These are phyloP conservation scores for Labrus mixtus DNA, from an alignment of 2,113 vertebrate genomes.

Conservation along the genomic window DNA sequence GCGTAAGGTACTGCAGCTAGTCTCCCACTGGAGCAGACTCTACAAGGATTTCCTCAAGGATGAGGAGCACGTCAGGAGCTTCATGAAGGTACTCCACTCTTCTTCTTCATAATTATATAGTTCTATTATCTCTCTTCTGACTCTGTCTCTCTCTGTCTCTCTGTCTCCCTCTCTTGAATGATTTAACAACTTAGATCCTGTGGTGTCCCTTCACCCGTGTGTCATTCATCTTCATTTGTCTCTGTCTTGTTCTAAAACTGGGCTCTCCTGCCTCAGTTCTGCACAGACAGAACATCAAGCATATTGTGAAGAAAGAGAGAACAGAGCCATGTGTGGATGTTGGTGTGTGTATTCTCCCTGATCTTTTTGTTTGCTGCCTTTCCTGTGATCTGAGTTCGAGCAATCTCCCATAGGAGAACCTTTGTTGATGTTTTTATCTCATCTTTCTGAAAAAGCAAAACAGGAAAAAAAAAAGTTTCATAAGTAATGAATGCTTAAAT, in stretches of 20 bases:
- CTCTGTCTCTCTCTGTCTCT: neutral
- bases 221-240: slow-evolving; percentile 36
- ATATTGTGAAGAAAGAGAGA: slow-evolving; percentile 9
- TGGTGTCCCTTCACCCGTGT: neutral
- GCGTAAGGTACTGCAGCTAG: slow-evolving; percentile 94
- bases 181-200: slow-evolving; percentile 31
- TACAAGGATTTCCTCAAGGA: slow-evolving; percentile 97
- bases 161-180: neutral
- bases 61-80: slow-evolving; percentile 95
- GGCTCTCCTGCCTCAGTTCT: slow-evolving; percentile 22
- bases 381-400: slow-evolving; percentile 8
- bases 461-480: neutral
- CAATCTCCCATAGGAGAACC: slow-evolving; percentile 3
- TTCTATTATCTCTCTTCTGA: neutral
- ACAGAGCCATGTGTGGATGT: neutral
- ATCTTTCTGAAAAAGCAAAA: slow-evolving; percentile 18
- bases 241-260: slow-evolving; percentile 14
- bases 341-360: neutral
- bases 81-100: slow-evolving; percentile 90
- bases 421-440: slow-evolving; percentile 30
- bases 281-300: slow-evolving; percentile 18
- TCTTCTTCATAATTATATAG: neutral
- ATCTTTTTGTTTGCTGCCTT: neutral
- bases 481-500: neutral
- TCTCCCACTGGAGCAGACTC: slow-evolving; percentile 95